Conservation (phyloP, 2,797 vertebrate species). For the Taenioides sp. region DNA sequence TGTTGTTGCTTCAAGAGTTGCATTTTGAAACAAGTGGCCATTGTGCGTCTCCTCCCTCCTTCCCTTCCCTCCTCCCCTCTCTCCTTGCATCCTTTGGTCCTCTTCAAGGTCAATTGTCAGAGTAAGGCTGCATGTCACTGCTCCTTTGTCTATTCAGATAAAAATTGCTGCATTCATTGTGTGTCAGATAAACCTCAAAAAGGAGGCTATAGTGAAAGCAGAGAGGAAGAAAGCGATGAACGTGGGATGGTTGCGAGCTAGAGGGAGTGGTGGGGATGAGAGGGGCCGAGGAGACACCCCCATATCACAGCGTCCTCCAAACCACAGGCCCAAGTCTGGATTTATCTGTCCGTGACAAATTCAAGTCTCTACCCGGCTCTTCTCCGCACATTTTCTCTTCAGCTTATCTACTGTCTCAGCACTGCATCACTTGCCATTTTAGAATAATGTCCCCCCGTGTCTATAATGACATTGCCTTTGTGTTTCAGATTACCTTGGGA, state of each 20-base stretch:
- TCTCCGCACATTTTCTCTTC: conserved; percentile 75
- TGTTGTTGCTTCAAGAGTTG: conserved; percentile 31
- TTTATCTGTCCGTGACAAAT: conserved; percentile 83
- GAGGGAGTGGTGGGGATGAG: conserved; percentile 10
- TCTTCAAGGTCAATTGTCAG: conserved; percentile 80
- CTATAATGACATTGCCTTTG: conserved; percentile 82
- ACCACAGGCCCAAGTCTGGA: conserved; percentile 65
- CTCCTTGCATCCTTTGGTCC: conserved; percentile 55
- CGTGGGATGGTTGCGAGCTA: conserved; percentile 5
- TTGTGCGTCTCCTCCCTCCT: conserved; percentile 45
- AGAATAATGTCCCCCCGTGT: conserved; percentile 81
- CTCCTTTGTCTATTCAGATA: conserved; percentile 82
- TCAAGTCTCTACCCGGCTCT: conserved; percentile 73
- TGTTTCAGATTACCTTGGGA: conserved; percentile 80
- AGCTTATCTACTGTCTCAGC: conserved; percentile 82
- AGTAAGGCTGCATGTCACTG: conserved; percentile 72
- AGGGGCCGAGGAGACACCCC: conserved; percentile 42
- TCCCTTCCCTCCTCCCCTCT: conserved; percentile 25
- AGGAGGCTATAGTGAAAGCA: conserved; percentile 48
- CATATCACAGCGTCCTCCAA: conserved; percentile 70
- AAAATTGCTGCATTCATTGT: conserved; percentile 80
- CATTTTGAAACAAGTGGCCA: conserved; percentile 33
- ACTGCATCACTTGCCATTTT: conserved; percentile 80
- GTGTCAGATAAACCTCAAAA: conserved; percentile 81
- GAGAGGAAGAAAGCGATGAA: conserved; percentile 42